Conservation (phyloP, 2,888 invertebrate species). For the Cantharis flavilabris region DNA sequence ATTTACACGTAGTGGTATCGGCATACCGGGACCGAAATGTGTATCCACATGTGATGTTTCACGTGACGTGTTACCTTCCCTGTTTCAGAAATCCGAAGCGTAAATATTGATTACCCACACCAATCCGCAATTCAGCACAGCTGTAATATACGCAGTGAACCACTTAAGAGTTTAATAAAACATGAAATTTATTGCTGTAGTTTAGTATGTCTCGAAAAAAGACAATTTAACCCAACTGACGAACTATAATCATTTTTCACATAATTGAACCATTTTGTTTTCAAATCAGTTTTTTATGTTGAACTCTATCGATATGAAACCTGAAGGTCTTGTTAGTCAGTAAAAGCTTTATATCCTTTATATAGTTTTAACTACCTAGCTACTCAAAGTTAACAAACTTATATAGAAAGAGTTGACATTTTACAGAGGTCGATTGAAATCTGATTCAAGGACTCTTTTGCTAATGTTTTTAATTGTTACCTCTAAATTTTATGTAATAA, state of each 20-base stretch:
- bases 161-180: constrained; percentile 26
- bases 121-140: constrained; percentile 25
- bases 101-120: constrained; percentile 25
- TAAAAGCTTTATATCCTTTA: background rate
- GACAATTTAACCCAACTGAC: constrained; percentile 23
- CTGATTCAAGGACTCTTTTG: too few relatives aligned
- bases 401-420: background rate
- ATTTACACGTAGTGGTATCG: constrained; percentile 16
- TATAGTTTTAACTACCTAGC: background rate
- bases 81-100: constrained; percentile 22
- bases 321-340: background rate
- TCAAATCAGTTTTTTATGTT: background rate
- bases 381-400: background rate
- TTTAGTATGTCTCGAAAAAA: constrained; percentile 19
- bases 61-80: constrained; percentile 21
- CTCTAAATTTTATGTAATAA: too few relatives aligned
- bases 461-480: too few relatives aligned
- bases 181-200: constrained; percentile 17
- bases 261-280: background rate
- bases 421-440: background rate
- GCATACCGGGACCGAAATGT: constrained; percentile 13
- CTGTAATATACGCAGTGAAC: constrained; percentile 25
- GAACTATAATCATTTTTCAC: constrained; percentile 1
- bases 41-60: constrained; percentile 21
- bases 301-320: background rate